Conservation (phyloP, 2,113 vertebrate species). For the Litocranius walleri region DNA sequence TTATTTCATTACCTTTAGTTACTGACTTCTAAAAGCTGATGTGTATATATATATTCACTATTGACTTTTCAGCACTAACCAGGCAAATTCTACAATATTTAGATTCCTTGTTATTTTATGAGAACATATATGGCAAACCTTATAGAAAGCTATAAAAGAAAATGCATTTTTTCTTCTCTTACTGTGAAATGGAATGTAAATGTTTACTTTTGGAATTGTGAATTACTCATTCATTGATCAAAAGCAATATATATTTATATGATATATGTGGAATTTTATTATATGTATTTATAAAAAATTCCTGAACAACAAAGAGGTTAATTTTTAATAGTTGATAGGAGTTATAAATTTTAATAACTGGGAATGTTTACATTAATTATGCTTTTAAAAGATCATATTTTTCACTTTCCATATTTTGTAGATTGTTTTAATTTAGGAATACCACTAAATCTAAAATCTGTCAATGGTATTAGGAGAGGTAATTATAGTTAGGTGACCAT, state of each 20-base stretch:
- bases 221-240: neutral
- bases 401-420: neutral
- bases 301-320: neutral
- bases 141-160: neutral
- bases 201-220: neutral
- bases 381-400: neutral
- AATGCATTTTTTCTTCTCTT: neutral
- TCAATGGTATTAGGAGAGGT: neutral
- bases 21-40: slow-evolving; percentile 71
- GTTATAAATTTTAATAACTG: neutral
- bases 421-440: neutral
- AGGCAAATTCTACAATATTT: slow-evolving; percentile 53
- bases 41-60: slow-evolving; percentile 42
- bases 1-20: slow-evolving; percentile 73
- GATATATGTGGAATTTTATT: neutral
- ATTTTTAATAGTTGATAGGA: neutral
- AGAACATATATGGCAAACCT: neutral
- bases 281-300: neutral
- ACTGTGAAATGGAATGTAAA: neutral
- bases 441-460: neutral
- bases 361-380: neutral
- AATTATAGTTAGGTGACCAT: neutral
- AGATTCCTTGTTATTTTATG: neutral
- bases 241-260: neutral
- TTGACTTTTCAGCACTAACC: slow-evolving; percentile 51